Conservation (phyloP, 2,113 vertebrate genomes). For the Ageneiosus marmoratus region DNA sequence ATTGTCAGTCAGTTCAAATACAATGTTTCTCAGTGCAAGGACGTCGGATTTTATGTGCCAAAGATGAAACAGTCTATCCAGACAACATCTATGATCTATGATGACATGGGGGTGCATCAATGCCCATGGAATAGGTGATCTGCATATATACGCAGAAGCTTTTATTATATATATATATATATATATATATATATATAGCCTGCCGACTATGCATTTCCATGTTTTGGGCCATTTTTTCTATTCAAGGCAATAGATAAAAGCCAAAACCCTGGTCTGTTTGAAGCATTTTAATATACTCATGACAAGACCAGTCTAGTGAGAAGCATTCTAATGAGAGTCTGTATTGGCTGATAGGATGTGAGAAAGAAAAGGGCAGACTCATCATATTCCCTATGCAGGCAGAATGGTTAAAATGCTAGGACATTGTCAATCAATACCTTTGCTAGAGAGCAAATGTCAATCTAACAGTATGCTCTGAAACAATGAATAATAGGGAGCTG, state of each 20-base stretch:
- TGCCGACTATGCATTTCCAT: not conserved
- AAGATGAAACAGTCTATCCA: too few relatives aligned
- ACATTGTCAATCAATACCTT: constrained; percentile 47
- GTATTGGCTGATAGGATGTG: constrained; percentile 20
- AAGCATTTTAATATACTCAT: constrained; percentile 17
- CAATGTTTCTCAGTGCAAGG: too few relatives aligned
- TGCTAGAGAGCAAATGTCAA: constrained; percentile 38
- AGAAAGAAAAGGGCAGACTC: constrained; percentile 39
- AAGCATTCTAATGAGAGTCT: constrained; percentile 31
- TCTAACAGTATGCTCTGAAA: constrained; percentile 8
- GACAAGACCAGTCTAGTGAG: constrained; percentile 3
- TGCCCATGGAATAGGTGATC: too few relatives aligned
- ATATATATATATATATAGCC: too few relatives aligned
- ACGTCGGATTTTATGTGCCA: too few relatives aligned
- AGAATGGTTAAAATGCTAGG: constrained; percentile 13
- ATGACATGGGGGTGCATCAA: too few relatives aligned
- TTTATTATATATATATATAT: too few relatives aligned
- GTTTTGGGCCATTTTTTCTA: not conserved
- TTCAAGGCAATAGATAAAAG: not conserved
- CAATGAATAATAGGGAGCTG: not conserved
- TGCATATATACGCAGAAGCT: too few relatives aligned
- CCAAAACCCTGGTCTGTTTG: constrained; percentile 2
- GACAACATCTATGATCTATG: too few relatives aligned
- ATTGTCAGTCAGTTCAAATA: too few relatives aligned
- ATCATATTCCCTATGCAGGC: constrained; percentile 33